Evolutionary conservation across 2,888 invertebrate genomes (phyloP).

Genomic region (Meiosimyza decipiens): DNA sequence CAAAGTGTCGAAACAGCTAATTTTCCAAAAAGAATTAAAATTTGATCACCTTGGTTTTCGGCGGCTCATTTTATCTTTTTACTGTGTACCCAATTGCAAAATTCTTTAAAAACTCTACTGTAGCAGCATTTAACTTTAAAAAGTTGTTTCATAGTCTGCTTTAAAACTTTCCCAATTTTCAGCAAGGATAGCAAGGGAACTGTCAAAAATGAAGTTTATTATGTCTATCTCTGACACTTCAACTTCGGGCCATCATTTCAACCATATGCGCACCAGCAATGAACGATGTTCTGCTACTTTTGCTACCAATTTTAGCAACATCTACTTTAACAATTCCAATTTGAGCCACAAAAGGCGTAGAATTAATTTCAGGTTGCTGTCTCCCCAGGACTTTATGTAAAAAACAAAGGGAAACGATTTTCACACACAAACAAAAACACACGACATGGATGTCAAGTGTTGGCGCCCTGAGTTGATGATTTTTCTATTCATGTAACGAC

Average conservation of each 20-base stretch:
- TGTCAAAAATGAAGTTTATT: constrained; percentile 64
- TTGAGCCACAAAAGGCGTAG: neutral
- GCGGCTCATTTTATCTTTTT: no score
- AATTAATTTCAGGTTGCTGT: neutral
- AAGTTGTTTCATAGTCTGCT: no score
- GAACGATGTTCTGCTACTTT: constrained; percentile 14
- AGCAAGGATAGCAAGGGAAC: constrained; percentile 45
- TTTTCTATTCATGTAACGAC: constrained; percentile 12
- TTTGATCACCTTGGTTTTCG: no score
- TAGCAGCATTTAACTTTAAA: no score
- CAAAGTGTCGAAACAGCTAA: no score
- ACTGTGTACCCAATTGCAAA: no score
- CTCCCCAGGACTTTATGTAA: constrained; percentile 36
- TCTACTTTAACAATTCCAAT: neutral
- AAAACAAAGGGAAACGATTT: constrained; percentile 3
- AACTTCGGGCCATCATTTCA: constrained; percentile 4
- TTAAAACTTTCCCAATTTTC: no score
- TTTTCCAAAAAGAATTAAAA: no score
- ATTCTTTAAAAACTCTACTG: no score
- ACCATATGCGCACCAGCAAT: constrained; percentile 16
- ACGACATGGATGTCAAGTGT: constrained; percentile 23
- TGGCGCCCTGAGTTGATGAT: constrained; percentile 29
- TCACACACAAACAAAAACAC: neutral
- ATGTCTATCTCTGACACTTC: constrained; percentile 55
- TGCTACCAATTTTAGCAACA: neutral